Evolutionary conservation across 2,888 invertebrate species (phyloP).

Genomic region (Hydroisotoma schaefferi): DNA sequence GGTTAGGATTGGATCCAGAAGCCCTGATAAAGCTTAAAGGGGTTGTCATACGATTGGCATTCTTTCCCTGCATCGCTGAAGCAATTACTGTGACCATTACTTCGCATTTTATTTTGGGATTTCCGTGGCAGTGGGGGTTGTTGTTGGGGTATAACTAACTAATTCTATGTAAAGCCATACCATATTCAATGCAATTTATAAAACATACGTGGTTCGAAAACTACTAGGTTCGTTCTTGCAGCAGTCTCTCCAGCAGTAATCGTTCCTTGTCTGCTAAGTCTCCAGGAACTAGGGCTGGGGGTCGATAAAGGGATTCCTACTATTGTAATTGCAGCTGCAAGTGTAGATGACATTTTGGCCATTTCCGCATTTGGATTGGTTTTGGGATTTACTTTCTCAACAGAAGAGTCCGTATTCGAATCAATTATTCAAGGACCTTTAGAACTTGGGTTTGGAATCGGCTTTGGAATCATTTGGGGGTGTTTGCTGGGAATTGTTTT

Average conservation of each 20-base stretch:
- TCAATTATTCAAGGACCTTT: conserved; percentile 36
- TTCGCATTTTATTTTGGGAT: conserved; percentile 58
- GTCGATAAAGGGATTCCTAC: conserved; percentile 71
- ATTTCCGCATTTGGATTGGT: conserved; percentile 69
- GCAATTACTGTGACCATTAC: conserved; percentile 57
- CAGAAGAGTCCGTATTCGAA: conserved; percentile 51
- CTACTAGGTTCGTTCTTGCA: conserved; percentile 60
- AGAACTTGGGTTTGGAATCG: conserved; percentile 35
- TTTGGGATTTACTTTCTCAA: conserved; percentile 63
- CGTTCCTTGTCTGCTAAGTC: conserved; percentile 63
- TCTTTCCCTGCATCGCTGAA: conserved; percentile 62
- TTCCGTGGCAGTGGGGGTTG: conserved; percentile 63
- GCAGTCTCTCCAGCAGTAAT: conserved; percentile 72
- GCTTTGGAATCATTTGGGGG: conserved; percentile 33
- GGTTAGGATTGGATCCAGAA: conserved; percentile 61
- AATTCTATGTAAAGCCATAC: not conserved
- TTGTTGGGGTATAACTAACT: conserved; percentile 53
- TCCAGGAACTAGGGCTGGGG: conserved; percentile 64
- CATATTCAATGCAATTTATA: not conserved
- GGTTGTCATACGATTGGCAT: conserved; percentile 59
- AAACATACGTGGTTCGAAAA: not conserved
- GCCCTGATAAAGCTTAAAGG: conserved; percentile 59
- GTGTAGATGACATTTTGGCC: conserved; percentile 64
- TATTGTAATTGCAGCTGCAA: conserved; percentile 67
- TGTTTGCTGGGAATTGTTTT: conserved; percentile 24